Evolutionary conservation across 2,888 invertebrate species (phyloP), one percentile per base, ranked within the genome.

Genomic region (Drepana falcataria): DNA sequence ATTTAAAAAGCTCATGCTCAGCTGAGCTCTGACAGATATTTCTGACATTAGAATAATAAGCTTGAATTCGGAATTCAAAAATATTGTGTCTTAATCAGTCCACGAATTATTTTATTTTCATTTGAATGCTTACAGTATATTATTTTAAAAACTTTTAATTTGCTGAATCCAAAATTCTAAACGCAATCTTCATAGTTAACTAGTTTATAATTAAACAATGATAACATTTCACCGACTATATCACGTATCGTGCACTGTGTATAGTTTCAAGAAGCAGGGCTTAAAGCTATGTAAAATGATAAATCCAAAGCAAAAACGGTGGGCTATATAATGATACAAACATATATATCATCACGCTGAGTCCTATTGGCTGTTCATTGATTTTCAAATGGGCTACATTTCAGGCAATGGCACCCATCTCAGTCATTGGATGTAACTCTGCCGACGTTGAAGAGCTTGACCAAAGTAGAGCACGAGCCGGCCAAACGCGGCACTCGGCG

Each of bases 401-500:
- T 21, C 59, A 91, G 91, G 61, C 83, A 83, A 55, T 87, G 85
- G 84, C 78, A 83, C 63, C 83, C 85, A 47, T 59, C 68, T 1
- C 66, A 75, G 41, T 53, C 57, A 0, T 47, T 66, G 1, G 77
- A 83, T 51, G 55, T 57, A 21, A 55, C 65, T 37, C 59, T 90
- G 66, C 88, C 88, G 2, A 79, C 79, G 62, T 59, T 86, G 2
- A 89, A 85, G 61, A 86, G 83, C 61, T 66, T 91, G 37, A 80
- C 85, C 1, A 91, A 87, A 67, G 87, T 86, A 33, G 79, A 86
- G 55, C 79, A 88, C 67, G 91, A 92, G 55, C 92, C 92, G 37
- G 88, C 90, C 7, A 92, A 93, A 51, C 85, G 89, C 7, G 92
- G 92, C 6, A 79, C 85, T 0, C 92, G 94, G 48, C 91, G 96